A percentile compares a stretch with the other conserved stretches of the same genome.
Conservation (phyloP, 2,113 vertebrate genomes). For the Ciconia boyciana region DNA sequence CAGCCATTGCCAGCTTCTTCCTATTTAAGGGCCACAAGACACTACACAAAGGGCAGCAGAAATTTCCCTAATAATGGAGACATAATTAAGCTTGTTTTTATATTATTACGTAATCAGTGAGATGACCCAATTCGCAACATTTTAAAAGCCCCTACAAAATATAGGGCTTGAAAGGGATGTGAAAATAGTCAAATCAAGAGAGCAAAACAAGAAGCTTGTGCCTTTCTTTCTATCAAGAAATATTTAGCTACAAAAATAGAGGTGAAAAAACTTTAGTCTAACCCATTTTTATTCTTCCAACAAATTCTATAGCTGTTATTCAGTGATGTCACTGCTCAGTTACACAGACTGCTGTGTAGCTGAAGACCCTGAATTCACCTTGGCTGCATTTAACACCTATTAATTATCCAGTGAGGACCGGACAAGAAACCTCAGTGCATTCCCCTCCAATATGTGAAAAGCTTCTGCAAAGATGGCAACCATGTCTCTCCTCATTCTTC, state of each 20-base stretch:
- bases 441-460: background rate
- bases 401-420: background rate
- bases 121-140: fast-evolving
- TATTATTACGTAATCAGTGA: background rate
- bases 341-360: background rate
- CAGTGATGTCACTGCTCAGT: background rate
- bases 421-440: background rate
- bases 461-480: background rate
- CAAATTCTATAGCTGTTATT: background rate
- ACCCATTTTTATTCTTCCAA: background rate
- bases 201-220: background rate
- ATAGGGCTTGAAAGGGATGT: background rate
- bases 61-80: background rate
- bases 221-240: background rate
- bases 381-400: background rate
- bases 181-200: background rate
- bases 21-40: background rate
- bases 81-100: background rate
- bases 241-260: background rate
- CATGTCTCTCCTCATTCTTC: background rate
- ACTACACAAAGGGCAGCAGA: background rate
- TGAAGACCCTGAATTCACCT: background rate
- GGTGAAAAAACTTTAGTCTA: background rate
- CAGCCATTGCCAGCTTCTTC: background rate
- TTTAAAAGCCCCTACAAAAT: background rate